These are phyloP conservation scores for Anniella stebbinsi DNA, from an alignment of 2,797 vertebrate genomes.

Conservation along the genomic window DNA sequence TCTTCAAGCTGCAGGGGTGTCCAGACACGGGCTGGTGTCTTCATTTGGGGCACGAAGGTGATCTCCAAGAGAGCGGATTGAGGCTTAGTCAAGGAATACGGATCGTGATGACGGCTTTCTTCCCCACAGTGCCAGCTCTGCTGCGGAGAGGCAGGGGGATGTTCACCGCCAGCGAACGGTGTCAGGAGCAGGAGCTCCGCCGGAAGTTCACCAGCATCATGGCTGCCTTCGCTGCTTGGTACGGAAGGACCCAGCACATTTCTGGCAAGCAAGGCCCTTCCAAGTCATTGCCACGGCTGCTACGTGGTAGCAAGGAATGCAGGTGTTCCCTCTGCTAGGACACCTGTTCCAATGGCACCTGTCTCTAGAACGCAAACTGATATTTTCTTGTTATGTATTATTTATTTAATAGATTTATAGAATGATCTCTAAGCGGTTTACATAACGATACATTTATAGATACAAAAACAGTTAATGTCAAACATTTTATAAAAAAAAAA, in stretches of 20 bases:
- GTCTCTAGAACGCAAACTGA: neutral
- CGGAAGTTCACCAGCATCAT: neutral
- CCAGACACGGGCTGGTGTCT: neutral
- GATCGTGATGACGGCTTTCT: too few relatives aligned
- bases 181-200: neutral
- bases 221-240: neutral
- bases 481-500: too few relatives aligned
- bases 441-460: too few relatives aligned
- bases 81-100: neutral
- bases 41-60: too few relatives aligned
- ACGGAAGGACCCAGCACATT: neutral
- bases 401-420: too few relatives aligned
- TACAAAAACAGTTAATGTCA: too few relatives aligned
- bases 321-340: too few relatives aligned
- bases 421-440: too few relatives aligned
- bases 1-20: neutral
- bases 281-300: neutral
- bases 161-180: neutral
- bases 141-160: neutral
- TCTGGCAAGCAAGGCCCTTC: neutral
- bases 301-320: neutral
- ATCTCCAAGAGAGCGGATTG: too few relatives aligned
- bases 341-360: neutral
- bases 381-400: neutral
- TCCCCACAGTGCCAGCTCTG: neutral